Base-by-base conservation (phyloP, 2,113 vertebrate species). In the Neogale vison region DNA sequence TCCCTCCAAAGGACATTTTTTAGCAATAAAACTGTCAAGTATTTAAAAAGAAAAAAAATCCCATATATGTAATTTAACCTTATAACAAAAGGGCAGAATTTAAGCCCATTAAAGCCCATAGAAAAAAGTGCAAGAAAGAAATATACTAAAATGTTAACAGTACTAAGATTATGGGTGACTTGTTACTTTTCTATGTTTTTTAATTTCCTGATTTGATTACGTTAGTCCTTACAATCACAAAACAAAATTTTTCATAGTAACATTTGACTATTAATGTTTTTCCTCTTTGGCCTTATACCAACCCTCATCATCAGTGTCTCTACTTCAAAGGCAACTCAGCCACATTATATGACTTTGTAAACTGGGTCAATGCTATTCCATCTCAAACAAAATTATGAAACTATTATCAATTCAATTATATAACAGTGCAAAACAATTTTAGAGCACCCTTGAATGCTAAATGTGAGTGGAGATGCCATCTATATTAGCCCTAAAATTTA, bases 371-470 rank as follows among this genome's bases (percentile, higher is more conserved):
- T 89, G 52, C 8, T 81, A 93, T 26, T 79, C 23, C 50, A 83
- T 39, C 72, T 79, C 34, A 89, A 96, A 95, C 45, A 23, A 96
- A 93, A 98, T 89, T 77, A 95, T 7, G 57, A 9, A 89, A 95
- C 34, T 83, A 93, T 77, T 88, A 90, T 90, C 88, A 93, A 92
- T 69, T 90, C 87, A 57, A 92, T 83, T 83, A 92, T 20, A 47
- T 12, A 91, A 89, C 71, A 84, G 6, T 52, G 4, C 34, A 82
- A 95, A 95, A 93, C 79, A 80, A 95, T 83, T 82, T 72, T n/a
- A 95, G 52, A 79, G 29, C 47, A 74, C 50, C 39, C 71, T 21
- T 90, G n/a, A 93, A 52, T 42, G 45, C 26, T 88, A n/a, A 65
- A 50, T 96, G 29, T 72, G 45, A 95, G 42, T 52, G 91, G 55